These are phyloP conservation scores for Nycticorax nycticorax DNA, from an alignment of 2,113 vertebrate genomes.

Conservation along the genomic window DNA sequence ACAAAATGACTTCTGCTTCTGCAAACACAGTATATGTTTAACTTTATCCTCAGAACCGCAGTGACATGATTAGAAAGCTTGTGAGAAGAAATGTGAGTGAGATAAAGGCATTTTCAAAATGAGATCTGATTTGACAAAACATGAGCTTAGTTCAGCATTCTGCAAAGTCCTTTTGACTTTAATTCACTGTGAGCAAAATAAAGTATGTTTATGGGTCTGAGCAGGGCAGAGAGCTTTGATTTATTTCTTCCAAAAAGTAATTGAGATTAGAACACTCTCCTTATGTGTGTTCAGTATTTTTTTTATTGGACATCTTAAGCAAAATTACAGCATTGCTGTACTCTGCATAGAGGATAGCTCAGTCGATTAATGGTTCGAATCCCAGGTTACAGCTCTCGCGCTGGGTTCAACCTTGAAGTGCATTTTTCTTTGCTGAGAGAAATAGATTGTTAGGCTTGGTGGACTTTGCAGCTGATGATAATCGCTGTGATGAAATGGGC, in stretches of 20 bases:
- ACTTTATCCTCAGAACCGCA: background rate
- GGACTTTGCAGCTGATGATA: background rate
- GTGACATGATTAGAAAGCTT: background rate
- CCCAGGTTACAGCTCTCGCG: background rate
- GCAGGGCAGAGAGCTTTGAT: conserved; percentile 32
- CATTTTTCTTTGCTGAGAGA: background rate
- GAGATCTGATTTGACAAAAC: background rate
- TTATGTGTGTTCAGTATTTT: conserved; percentile 8
- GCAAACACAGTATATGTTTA: background rate
- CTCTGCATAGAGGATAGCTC: background rate
- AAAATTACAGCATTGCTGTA: conserved; percentile 35
- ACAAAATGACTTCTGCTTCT: background rate
- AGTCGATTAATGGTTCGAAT: conserved; percentile 12
- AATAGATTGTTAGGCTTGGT: background rate
- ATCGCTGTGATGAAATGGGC: background rate
- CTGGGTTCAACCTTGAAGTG: background rate
- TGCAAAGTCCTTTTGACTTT: background rate
- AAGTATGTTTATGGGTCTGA: conserved; percentile 23
- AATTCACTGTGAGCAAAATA: conserved; percentile 46
- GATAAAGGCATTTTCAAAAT: conserved; percentile 12
- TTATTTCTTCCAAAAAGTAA: conserved; percentile 27
- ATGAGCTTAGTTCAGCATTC: conserved; percentile 41
- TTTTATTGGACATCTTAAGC: conserved; percentile 37
- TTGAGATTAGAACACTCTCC: conserved; percentile 44
- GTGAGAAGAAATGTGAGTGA: background rate